These are phyloP conservation scores for Drosophila erecta DNA, from an alignment of 1,140 invertebrate genomes.

Conservation along the genomic window DNA sequence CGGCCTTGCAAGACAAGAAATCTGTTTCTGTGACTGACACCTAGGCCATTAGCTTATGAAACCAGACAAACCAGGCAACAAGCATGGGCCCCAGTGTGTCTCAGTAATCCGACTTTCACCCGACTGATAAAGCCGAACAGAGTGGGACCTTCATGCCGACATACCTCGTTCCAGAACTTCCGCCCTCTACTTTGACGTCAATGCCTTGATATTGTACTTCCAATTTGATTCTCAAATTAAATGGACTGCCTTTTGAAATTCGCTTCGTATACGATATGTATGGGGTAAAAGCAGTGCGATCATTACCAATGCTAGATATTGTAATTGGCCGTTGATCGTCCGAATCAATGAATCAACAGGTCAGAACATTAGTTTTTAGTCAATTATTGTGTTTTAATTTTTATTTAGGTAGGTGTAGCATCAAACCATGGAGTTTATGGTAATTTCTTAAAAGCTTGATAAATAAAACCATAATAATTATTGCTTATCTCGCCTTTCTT, in stretches of 20 bases:
- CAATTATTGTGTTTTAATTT: too few relatives aligned
- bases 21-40: conserved; percentile 9
- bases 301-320: conserved; percentile 59
- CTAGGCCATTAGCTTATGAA: conserved; percentile 25
- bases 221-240: conserved; percentile 26
- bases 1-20: neutral
- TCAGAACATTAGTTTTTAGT: too few relatives aligned
- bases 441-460: too few relatives aligned
- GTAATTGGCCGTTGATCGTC: conserved; percentile 45
- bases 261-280: neutral
- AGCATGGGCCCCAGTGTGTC: conserved; percentile 15
- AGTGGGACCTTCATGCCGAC: neutral
- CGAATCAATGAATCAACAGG: neutral
- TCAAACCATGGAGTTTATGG: too few relatives aligned
- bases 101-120: conserved; percentile 1
- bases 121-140: conserved; percentile 14
- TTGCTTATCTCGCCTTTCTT: neutral
- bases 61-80: neutral
- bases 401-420: too few relatives aligned
- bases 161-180: conserved; percentile 33
- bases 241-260: conserved; percentile 13
- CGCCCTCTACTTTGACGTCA: conserved; percentile 64
- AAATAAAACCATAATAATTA: too few relatives aligned
- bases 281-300: neutral
- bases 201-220: conserved; percentile 39